Percentiles rank a stretch among this genome's conserved stretches.
phyloP scores from a whole-genome alignment of 2,797 vertebrate species.

The Chelonia mydas region DNA sequence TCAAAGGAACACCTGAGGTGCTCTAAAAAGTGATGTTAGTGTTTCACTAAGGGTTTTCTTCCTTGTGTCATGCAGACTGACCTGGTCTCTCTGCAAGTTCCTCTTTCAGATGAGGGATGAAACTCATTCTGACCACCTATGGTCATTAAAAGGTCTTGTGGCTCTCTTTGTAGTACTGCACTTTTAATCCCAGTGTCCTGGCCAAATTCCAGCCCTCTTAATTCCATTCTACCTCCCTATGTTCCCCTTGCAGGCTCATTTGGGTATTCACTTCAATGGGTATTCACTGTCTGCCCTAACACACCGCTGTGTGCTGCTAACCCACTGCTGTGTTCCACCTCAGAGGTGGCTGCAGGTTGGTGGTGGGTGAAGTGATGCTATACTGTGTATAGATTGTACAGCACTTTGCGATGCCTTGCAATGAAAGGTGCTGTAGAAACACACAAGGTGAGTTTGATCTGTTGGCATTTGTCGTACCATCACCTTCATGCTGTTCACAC shows the following conservation, averaged over 20 bases:
- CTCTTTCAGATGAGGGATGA: not conserved
- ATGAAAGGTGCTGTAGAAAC: fast-evolving
- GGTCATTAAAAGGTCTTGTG: not conserved
- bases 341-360: not conserved
- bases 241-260: not conserved
- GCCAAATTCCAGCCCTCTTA: not conserved
- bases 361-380: not conserved
- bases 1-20: not conserved
- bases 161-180: fast-evolving
- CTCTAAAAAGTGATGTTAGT: not conserved
- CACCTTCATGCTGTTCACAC: not conserved
- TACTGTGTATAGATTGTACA: not conserved
- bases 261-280: not conserved
- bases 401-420: not conserved
- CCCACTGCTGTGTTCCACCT: not conserved
- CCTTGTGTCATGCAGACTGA: not conserved
- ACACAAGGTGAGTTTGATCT: not conserved
- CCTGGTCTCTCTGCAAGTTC: not conserved
- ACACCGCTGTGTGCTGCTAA: not conserved
- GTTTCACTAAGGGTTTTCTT: not conserved
- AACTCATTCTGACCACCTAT: fast-evolving
- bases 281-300: not conserved
- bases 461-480: not conserved
- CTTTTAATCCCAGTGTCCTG: no score
- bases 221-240: fast-evolving